Evolutionary conservation across 2,888 invertebrate species (phyloP).

Genomic region (Amitus sp.): DNA sequence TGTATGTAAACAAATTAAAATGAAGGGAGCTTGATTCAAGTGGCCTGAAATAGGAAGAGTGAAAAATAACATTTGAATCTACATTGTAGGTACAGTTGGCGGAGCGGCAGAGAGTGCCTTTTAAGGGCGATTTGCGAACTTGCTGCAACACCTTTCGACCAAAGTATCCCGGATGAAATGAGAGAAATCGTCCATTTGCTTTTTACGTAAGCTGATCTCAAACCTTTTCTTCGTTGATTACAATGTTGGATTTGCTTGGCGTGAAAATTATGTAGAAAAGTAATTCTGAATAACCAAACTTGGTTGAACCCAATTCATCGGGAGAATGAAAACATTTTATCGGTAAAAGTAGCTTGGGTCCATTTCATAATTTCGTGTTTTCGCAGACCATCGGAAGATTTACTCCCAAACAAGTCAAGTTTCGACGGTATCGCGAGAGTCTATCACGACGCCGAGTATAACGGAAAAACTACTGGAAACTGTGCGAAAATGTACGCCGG

Average conservation of each 20-base stretch:
- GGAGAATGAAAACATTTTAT: too few species aligned
- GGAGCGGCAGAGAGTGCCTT: conserved; percentile 71
- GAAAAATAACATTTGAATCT: conserved; percentile 41
- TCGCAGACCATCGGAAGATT: conserved; percentile 60
- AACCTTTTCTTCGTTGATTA: conserved; percentile 13
- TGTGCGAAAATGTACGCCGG: conserved; percentile 56
- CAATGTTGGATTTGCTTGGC: background rate
- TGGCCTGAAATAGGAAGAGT: conserved; percentile 20
- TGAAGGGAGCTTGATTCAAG: conserved; percentile 18
- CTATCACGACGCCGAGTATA: conserved; percentile 60
- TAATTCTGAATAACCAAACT: background rate
- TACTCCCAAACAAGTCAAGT: conserved; percentile 49
- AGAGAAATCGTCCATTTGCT: conserved; percentile 75
- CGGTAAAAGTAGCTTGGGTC: background rate
- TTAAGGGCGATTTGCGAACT: conserved; percentile 76
- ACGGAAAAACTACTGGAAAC: conserved; percentile 58
- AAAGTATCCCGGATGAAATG: conserved; percentile 72
- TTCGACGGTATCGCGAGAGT: conserved; percentile 51
- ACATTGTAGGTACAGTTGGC: conserved; percentile 69
- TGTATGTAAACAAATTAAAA: conserved; percentile 18
- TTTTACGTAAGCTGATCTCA: conserved; percentile 73
- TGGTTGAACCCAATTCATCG: too few species aligned
- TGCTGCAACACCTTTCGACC: conserved; percentile 68
- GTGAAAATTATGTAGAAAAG: background rate
- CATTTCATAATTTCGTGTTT: background rate